Evolutionary conservation across 2,797 vertebrate genomes (phyloP).

Genomic region (Sebastes minor): DNA sequence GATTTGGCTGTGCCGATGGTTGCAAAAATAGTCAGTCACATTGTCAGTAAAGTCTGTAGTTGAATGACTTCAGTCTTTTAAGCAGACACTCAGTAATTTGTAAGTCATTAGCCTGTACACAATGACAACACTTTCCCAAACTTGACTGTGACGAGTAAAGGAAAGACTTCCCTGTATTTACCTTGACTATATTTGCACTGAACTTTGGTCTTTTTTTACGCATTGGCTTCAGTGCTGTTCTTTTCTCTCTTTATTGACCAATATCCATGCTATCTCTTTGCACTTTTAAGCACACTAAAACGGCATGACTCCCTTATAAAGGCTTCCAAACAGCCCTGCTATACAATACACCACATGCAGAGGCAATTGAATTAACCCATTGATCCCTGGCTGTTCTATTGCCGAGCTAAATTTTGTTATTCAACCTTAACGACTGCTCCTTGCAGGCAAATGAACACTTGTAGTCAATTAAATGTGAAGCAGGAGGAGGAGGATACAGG

Average conservation of each 20-base stretch:
- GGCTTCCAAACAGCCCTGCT: slow-evolving; percentile 59
- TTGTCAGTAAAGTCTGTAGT: not conserved
- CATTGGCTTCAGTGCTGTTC: slow-evolving; percentile 26
- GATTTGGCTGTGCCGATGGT: not conserved
- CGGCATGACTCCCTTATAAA: slow-evolving; percentile 64
- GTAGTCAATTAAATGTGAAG: slow-evolving; percentile 77
- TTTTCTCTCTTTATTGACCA: slow-evolving; percentile 54
- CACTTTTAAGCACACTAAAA: slow-evolving; percentile 71
- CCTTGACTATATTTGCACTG: slow-evolving; percentile 34
- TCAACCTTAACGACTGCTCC: slow-evolving; percentile 77
- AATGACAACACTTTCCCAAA: slow-evolving; percentile 6
- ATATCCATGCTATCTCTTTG: slow-evolving; percentile 54
- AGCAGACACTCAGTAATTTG: slow-evolving; percentile 6
- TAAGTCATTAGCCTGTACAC: not conserved
- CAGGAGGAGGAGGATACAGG: slow-evolving; percentile 46
- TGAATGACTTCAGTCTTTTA: slow-evolving; percentile 13
- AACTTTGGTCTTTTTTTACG: slow-evolving; percentile 68
- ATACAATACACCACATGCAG: slow-evolving; percentile 73
- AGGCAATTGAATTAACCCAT: slow-evolving; percentile 81
- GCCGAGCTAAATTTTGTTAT: slow-evolving; percentile 75
- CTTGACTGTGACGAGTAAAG: not conserved
- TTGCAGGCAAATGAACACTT: slow-evolving; percentile 80
- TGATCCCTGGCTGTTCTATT: slow-evolving; percentile 75
- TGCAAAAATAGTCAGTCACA: not conserved
- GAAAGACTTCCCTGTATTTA: slow-evolving; percentile 14